Evolutionary conservation across 2,113 vertebrate species (phyloP), one percentile per base, ranked within the genome.

Genomic region (Podocnemis expansa): DNA sequence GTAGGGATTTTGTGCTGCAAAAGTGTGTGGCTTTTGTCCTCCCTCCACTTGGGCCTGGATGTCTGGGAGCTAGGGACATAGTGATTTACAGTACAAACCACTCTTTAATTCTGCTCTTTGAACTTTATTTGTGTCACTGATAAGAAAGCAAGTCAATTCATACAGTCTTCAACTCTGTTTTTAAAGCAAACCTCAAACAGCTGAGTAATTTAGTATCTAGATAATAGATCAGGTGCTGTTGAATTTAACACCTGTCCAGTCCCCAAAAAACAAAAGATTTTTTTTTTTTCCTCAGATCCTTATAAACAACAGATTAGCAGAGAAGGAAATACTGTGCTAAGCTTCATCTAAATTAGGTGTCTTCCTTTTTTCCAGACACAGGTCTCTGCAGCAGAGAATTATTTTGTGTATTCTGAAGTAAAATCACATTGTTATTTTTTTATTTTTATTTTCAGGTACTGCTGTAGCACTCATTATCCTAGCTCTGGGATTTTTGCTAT

Each of bases 401-500:
- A 54, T 94, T 82, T 94, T 4, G 31, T 93, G 5, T 90, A 82
- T 79, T 95, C 84, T 95, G 89, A 79, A 88, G n/a, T 87, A 54
- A 92, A 93, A 52, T 43, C 70, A 29, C 81, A 75, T 92, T 94
- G 90, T 88, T 94, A 88, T 96, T 14, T 96, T 89, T 93, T 31
- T 95, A 41, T 83, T 96, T 96, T 89, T 89, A n/a, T n/a, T n/a
- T n/a, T n/a, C n/a, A 99, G 99, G 99, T 78, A 99, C 99, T 21
- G 98, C 98, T 76, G 88, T 99, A 89, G 99, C 99, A 78, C 98
- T 99, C 91, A 93, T 98, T 96, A 94, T 99, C 95, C 97, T 99
- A 95, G 99, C 98, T 81, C 93, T 98, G 38, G 99, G 99, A 81
- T 99, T 99, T 97, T 98, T 99, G 92, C 97, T 99, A 2, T 99